These are phyloP conservation scores for Danaus melanippus DNA, from an alignment of 1,140 invertebrate genomes.

Conservation along the genomic window DNA sequence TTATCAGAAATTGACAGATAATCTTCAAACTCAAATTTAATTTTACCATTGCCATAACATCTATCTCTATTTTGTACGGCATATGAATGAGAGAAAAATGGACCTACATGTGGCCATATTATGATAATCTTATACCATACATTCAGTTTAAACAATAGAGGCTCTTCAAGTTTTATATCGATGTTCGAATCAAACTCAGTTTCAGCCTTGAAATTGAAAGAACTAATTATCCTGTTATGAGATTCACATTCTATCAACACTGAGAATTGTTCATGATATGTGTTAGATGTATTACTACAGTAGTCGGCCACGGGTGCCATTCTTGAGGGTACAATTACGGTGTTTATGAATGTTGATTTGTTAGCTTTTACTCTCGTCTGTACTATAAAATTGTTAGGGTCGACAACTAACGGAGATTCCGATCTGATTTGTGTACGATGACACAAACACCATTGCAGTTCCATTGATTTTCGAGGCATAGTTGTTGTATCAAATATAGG, in stretches of 20 bases:
- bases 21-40: constrained; percentile 64
- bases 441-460: constrained; percentile 55
- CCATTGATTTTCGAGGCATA: constrained; percentile 37
- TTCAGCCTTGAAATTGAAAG: constrained; percentile 40
- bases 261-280: constrained; percentile 57
- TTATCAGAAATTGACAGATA: constrained; percentile 32
- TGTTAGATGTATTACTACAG: constrained; percentile 36
- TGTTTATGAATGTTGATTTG: constrained; percentile 65
- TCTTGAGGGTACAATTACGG: constrained; percentile 57
- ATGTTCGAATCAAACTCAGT: constrained; percentile 55
- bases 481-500: constrained; percentile 14
- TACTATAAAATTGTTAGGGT: constrained; percentile 40
- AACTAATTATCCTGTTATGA: constrained; percentile 44
- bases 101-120: constrained; percentile 45
- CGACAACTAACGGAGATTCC: constrained; percentile 53
- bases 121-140: constrained; percentile 64
- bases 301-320: constrained; percentile 49
- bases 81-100: constrained; percentile 46
- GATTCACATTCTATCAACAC: constrained; percentile 44
- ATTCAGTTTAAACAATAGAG: constrained; percentile 55
- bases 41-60: constrained; percentile 41
- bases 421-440: constrained; percentile 52
- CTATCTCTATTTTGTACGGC: constrained; percentile 51
- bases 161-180: constrained; percentile 53
- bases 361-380: constrained; percentile 52